A percentile compares a stretch with the other conserved stretches of the same genome.
These are phyloP conservation scores for Montipora capitata DNA, from an alignment of 92 coral and sea anemone genomes.

Conservation along the genomic window DNA sequence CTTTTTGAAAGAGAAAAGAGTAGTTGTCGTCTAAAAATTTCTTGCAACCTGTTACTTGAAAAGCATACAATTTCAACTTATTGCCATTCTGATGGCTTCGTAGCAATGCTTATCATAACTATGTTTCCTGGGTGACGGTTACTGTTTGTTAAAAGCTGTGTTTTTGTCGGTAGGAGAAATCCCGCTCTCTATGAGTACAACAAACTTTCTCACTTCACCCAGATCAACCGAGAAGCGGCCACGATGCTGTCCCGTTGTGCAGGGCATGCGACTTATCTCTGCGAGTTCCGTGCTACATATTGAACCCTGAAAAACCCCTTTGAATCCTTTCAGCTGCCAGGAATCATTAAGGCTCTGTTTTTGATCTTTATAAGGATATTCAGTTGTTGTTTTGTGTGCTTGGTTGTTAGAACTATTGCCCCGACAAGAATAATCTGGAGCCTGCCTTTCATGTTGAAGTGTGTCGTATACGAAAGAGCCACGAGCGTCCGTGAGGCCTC, in stretches of 20 bases:
- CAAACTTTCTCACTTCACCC: slow-evolving; percentile 40
- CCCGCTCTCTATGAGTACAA: slow-evolving; percentile 13
- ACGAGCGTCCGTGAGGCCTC: too few species aligned
- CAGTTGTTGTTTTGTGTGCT: neutral
- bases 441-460: neutral
- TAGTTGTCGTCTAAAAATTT: too few species aligned
- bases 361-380: neutral
- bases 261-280: neutral
- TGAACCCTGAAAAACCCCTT: neutral
- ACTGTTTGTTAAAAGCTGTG: neutral
- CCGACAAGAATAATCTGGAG: neutral
- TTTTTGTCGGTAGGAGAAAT: neutral
- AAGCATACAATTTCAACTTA: too few species aligned
- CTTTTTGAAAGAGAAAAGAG: too few species aligned
- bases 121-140: too few species aligned
- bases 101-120: too few species aligned
- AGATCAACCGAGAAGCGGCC: slow-evolving; percentile 49
- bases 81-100: too few species aligned
- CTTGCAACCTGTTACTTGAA: too few species aligned
- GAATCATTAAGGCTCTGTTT: neutral
- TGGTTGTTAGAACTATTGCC: neutral
- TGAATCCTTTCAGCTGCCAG: neutral
- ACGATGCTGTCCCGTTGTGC: neutral
- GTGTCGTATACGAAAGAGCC: neutral
- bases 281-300: neutral